Evolutionary conservation across 2,113 vertebrate species (phyloP), one percentile per base, ranked within the genome.

Genomic region (Hippopotamus amphibius): DNA sequence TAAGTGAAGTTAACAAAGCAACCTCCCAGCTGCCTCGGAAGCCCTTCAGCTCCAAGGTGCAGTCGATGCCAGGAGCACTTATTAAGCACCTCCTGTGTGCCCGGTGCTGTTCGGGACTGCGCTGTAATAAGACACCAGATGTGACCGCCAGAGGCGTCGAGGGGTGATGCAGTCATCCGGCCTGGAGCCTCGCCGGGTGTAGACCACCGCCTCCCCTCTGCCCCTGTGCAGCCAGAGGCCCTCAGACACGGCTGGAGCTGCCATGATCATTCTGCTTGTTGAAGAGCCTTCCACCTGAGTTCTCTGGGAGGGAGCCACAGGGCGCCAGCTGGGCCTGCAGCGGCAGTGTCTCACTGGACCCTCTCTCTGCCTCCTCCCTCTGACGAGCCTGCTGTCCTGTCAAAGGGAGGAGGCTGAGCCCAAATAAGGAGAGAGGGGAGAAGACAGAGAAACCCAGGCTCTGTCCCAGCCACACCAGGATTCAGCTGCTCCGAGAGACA

Each of bases 41-140:
- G 26, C 17, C 37, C 72, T 59, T 16, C 37, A 7, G 28, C 66
- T 80, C 57, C 48, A 43, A 55, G 28, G n/a, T 0, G 14, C 37
- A 46, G 37, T 15, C 28, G 0, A 24, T 4, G 0, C 2, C 5
- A 71, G 41, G 6, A 5, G n/a, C 11, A 10, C 9, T 69, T 68
- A 72, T 55, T 2, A 50, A 43, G 57, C 3, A 2, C 37, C 79
- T 89, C 74, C 79, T 46, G 79, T 63, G 63, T 61, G 16, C 63
- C 11, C 4, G 33, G 63, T 4, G 12, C 24, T 0, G 3, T 3
- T 7, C 22, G 0, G 10, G 71, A 5, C 0, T 0, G 46, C 14
- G 33, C 26, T 12, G 21, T 5, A 0, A 11, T 6, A 11, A 14
- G 55, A 19, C 59, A 8, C 17, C 68, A 33, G 59, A 30, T 22